Evolutionary conservation across 2,888 invertebrate species (phyloP).

Genomic region (Eretmocerus hayati): DNA sequence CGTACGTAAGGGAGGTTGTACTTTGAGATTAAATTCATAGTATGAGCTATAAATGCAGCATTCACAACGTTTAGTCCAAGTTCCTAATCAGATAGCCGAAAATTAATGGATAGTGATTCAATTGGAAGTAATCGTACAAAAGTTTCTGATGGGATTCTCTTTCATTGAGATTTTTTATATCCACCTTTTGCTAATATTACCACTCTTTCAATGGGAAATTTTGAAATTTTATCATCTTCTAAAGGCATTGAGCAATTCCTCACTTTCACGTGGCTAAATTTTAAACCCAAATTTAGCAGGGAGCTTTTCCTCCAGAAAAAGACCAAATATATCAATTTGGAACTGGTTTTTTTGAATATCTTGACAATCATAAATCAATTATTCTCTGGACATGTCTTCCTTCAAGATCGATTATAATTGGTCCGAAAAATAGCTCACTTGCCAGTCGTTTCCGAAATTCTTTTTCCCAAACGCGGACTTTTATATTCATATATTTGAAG

Average conservation of each 20-base stretch:
- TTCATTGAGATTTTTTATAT: constrained; percentile 7
- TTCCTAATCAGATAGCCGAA: constrained; percentile 15
- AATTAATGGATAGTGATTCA: constrained; percentile 17
- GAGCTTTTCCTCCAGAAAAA: constrained; percentile 38
- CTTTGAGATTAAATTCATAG: no score
- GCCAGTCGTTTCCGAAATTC: constrained; percentile 3
- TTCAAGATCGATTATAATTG: constrained; percentile 17
- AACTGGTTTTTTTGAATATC: constrained; percentile 1
- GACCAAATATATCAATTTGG: constrained; percentile 9
- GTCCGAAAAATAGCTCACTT: no score
- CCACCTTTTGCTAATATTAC: constrained; percentile 10
- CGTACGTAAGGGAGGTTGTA: no score
- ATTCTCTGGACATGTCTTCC: no score
- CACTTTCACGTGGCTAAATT: constrained; percentile 39
- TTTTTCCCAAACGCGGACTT: constrained; percentile 12
- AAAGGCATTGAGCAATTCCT: constrained; percentile 43
- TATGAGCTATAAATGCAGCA: constrained; percentile 9
- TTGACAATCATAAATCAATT: no score
- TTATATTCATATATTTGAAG: constrained; percentile 19
- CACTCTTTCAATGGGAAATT: constrained; percentile 8
- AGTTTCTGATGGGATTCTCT: constrained; percentile 9
- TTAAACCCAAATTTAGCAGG: constrained; percentile 37
- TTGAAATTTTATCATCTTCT: constrained; percentile 18
- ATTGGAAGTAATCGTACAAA: constrained; percentile 6
- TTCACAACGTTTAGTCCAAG: constrained; percentile 8